A percentile compares a stretch with the other conserved stretches of the same genome.
Evolutionary conservation across 2,113 vertebrate species (phyloP).

Genomic region (Eclectus roratus): DNA sequence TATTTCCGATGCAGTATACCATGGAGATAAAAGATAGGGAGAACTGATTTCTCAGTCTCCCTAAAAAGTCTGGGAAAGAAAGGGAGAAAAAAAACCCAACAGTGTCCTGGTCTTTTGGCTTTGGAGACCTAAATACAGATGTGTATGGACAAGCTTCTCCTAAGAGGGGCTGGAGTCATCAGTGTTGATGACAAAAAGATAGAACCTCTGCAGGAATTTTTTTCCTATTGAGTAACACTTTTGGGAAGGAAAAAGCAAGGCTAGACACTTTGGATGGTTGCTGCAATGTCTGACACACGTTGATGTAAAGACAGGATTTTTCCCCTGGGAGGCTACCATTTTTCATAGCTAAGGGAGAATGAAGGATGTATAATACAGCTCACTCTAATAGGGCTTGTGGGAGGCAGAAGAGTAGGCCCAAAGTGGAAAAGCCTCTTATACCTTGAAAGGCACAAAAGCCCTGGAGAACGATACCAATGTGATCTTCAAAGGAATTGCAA

Average conservation of each 20-base stretch:
- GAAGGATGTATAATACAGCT: not conserved
- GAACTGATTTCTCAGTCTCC: not conserved
- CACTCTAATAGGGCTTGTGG: not conserved
- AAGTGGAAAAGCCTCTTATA: not conserved
- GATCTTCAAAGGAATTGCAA: not conserved
- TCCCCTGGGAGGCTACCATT: not conserved
- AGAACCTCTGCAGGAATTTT: not conserved
- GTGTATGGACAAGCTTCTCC: not conserved
- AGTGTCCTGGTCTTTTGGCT: not conserved
- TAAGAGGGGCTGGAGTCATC: not conserved
- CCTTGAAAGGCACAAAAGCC: not conserved
- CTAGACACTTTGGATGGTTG: not conserved
- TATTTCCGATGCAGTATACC: not conserved
- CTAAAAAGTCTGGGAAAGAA: not conserved
- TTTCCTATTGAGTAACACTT: not conserved
- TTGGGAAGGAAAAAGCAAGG: not conserved
- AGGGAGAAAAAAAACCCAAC: rapidly evolving
- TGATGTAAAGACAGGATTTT: not conserved
- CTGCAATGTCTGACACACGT: not conserved
- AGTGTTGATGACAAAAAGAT: not conserved
- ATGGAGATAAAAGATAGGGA: not conserved
- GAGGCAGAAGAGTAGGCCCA: not conserved
- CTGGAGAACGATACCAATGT: not conserved
- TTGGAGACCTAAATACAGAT: not conserved
- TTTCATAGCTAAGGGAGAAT: not conserved